Evolutionary conservation across 92 coral and sea anemone species (phyloP).

Genomic region (Siderastrea siderea): DNA sequence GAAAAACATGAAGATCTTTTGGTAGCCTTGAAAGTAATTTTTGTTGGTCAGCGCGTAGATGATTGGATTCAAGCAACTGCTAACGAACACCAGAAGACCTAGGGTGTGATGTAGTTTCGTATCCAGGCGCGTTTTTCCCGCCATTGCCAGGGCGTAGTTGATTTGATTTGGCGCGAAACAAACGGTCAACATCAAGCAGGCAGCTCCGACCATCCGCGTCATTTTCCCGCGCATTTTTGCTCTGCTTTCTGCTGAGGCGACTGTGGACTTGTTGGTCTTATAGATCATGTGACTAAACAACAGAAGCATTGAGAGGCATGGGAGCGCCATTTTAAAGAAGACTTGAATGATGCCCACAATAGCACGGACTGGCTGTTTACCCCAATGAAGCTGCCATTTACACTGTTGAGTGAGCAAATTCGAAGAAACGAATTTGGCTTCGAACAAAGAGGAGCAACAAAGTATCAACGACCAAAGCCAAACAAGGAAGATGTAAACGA

Average conservation of each 20-base stretch:
- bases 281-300: constrained; percentile 32
- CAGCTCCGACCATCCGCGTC: no score
- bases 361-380: background rate
- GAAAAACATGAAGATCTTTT: background rate
- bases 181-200: background rate
- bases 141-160: constrained; percentile 42
- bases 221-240: background rate
- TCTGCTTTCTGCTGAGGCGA: constrained; percentile 28
- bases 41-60: constrained; percentile 30
- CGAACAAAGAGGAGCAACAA: background rate
- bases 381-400: background rate
- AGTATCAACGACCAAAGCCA: constrained; percentile 66
- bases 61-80: constrained; percentile 35
- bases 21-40: constrained; percentile 15
- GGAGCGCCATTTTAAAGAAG: constrained; percentile 28
- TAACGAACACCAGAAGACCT: constrained; percentile 15
- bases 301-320: background rate
- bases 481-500: constrained; percentile 55
- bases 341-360: constrained; percentile 21
- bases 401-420: background rate
- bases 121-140: constrained; percentile 18
- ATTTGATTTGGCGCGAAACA: constrained; percentile 33
- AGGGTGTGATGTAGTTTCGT: constrained; percentile 6
- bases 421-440: background rate
- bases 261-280: constrained; percentile 11